Conservation (phyloP, 2,888 invertebrate species). For the Abscondita cerata region DNA sequence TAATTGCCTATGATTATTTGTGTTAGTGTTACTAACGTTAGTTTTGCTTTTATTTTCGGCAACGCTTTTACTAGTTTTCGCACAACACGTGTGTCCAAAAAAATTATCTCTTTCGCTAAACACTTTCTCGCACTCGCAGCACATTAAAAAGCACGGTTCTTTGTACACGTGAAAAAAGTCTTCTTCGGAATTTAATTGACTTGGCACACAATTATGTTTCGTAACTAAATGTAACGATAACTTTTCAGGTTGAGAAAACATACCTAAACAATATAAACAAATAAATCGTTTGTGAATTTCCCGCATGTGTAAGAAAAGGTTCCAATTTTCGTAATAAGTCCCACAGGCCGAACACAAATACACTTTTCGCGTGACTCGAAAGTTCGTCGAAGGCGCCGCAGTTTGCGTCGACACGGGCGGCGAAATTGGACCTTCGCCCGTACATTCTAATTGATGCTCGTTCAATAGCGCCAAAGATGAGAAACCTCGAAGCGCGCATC, state of each 20-base stretch:
- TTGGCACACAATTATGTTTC: slow-evolving; percentile 79
- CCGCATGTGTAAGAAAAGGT: slow-evolving; percentile 83
- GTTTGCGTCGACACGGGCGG: slow-evolving; percentile 16
- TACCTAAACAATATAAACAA: slow-evolving; percentile 83
- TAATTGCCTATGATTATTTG: no score
- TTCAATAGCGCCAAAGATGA: slow-evolving; percentile 71
- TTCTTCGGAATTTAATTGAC: slow-evolving; percentile 70
- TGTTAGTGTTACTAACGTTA: slow-evolving; percentile 10
- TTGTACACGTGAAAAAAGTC: slow-evolving; percentile 70
- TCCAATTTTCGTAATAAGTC: slow-evolving; percentile 87
- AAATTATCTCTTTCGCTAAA: slow-evolving; percentile 80
- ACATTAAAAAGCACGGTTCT: slow-evolving; percentile 77
- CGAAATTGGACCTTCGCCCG: slow-evolving; percentile 41
- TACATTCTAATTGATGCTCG: slow-evolving; percentile 72
- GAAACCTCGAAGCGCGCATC: slow-evolving; percentile 74
- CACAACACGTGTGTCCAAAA: slow-evolving; percentile 73
- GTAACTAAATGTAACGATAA: slow-evolving; percentile 78
- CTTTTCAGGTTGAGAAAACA: slow-evolving; percentile 82
- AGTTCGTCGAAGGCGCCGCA: slow-evolving; percentile 60
- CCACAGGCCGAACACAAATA: slow-evolving; percentile 84
- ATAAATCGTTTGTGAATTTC: slow-evolving; percentile 83
- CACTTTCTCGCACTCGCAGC: slow-evolving; percentile 80
- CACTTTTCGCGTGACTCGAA: slow-evolving; percentile 76
- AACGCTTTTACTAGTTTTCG: slow-evolving; percentile 31
- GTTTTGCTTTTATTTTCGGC: slow-evolving; percentile 17